Base-by-base conservation (phyloP, 1,140 invertebrate species). In the Carcinoscorpius rotundicauda region DNA sequence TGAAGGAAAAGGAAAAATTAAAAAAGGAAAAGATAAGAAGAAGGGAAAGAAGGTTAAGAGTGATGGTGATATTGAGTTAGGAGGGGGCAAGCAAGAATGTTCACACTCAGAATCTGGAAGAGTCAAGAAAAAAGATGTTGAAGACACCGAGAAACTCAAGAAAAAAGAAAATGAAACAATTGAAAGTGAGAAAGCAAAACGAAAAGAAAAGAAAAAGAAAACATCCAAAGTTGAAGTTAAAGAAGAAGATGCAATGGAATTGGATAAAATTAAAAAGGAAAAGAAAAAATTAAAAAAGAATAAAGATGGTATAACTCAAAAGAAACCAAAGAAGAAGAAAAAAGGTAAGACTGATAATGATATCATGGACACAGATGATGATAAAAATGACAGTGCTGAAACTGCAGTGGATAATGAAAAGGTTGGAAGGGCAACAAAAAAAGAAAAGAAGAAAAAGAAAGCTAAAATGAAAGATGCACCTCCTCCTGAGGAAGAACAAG, bases 171-270 rank as follows among this genome's bases (percentile, higher is more conserved):
- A 60, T 51, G 65, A 69, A 50, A 49, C 11, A 58, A 59, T 69
- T 55, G 69, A 67, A 29, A 29, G 29, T 11, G 66, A 68, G 49
- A 71, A 69, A 70, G 63, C 64, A 67, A 61, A 65, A 64, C 71
- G 73, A 73, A 64, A 67, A 71, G 66, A 64, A 69, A 73, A 69
- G 77, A 79, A 65, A 78, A 78, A 66, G 77, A 79, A 68, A 66
- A 11, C 63, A 60, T 49, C 65, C 5, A 65, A 65, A 50, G 52
- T 51, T 65, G 58, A 63, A 65, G 63, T 55, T 59, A 64, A 64
- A 71, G 62, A 64, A 53, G 62, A 65, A 66, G 69, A 67, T 61
- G 69, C 68, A 52, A 51, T 57, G 59, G 69, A 66, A 62, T 49
- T 48, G 49, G 61, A 64, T 51, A 60, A 64, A 61, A 49, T 52